These are phyloP conservation scores for Brenthis ino DNA, from an alignment of 2,888 invertebrate genomes.

Conservation along the genomic window DNA sequence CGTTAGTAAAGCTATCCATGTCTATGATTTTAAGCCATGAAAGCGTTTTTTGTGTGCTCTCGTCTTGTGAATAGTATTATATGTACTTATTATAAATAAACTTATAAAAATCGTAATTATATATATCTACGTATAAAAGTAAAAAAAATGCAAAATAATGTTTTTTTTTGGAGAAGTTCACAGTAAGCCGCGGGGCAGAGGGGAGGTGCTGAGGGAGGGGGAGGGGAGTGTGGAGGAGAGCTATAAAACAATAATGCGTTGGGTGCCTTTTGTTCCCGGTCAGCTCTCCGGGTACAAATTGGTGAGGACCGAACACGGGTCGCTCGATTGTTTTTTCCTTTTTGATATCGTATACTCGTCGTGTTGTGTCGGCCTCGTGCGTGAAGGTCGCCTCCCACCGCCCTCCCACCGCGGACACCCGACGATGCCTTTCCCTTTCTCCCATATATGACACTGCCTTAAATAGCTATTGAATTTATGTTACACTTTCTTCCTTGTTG, in stretches of 20 bases:
- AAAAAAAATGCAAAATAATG: too few relatives aligned
- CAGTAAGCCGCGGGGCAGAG: too few relatives aligned
- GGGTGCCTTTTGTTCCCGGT: conserved; percentile 49
- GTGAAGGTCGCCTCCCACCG: conserved; percentile 44
- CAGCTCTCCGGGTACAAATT: conserved; percentile 60
- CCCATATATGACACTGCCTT: not conserved
- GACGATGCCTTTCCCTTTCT: conserved; percentile 28
- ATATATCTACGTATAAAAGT: too few relatives aligned
- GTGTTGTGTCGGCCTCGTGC: conserved; percentile 57
- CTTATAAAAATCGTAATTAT: too few relatives aligned
- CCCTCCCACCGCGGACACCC: not conserved
- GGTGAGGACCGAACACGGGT: conserved; percentile 59
- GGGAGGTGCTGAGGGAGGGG: too few relatives aligned
- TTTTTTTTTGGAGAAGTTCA: too few relatives aligned
- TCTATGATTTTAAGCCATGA: too few relatives aligned
- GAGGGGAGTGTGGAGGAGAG: too few relatives aligned
- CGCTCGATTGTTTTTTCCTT: conserved; percentile 42
- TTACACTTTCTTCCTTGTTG: conserved; percentile 3
- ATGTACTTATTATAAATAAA: too few relatives aligned
- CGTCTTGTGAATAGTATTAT: too few relatives aligned
- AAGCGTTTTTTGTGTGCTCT: too few relatives aligned
- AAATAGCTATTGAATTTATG: not conserved
- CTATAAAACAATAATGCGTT: conserved; percentile 38
- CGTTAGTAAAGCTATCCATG: too few relatives aligned
- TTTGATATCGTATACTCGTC: conserved; percentile 51